These are phyloP conservation scores for Enteromius afrohamiltoni DNA, from an alignment of 2,797 vertebrate genomes.

Conservation along the genomic window DNA sequence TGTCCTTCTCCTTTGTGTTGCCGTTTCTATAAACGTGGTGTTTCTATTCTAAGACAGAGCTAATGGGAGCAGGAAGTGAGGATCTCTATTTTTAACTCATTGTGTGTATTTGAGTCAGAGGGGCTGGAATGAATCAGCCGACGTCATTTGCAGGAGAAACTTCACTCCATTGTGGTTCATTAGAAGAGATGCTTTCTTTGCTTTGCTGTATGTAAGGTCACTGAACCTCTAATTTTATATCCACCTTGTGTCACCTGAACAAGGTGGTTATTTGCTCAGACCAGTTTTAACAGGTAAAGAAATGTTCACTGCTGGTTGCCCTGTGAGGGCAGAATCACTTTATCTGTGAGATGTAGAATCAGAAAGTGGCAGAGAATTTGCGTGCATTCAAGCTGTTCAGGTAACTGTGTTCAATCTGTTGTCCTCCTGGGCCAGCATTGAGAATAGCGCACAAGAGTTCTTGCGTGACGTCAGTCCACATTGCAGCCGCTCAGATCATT, in stretches of 20 bases:
- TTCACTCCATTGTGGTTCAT: not conserved
- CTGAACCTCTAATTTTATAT: conserved; percentile 9
- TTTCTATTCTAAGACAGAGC: conserved; percentile 76
- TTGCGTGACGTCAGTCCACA: conserved; percentile 60
- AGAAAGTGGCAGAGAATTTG: conserved; percentile 57
- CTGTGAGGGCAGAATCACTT: conserved; percentile 14
- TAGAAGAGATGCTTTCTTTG: not conserved
- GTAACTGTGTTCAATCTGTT: conserved; percentile 40
- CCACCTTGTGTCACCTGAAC: conserved; percentile 8
- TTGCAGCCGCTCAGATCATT: conserved; percentile 61
- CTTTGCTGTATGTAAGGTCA: not conserved
- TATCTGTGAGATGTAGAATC: conserved; percentile 37
- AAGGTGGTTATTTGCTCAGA: conserved; percentile 48
- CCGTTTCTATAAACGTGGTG: conserved; percentile 69
- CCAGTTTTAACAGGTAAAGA: conserved; percentile 57
- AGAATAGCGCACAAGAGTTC: conserved; percentile 57
- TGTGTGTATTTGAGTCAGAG: conserved; percentile 40
- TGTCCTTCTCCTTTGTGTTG: conserved; percentile 32
- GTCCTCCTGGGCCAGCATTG: conserved; percentile 38
- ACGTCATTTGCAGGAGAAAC: not conserved
- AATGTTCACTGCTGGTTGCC: not conserved
- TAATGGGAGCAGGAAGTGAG: conserved; percentile 76
- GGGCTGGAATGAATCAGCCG: conserved; percentile 25
- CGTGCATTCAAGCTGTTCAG: conserved; percentile 63
- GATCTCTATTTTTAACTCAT: conserved; percentile 75